Conservation (phyloP, 2,888 invertebrate genomes). For the Mylabris sibirica region DNA sequence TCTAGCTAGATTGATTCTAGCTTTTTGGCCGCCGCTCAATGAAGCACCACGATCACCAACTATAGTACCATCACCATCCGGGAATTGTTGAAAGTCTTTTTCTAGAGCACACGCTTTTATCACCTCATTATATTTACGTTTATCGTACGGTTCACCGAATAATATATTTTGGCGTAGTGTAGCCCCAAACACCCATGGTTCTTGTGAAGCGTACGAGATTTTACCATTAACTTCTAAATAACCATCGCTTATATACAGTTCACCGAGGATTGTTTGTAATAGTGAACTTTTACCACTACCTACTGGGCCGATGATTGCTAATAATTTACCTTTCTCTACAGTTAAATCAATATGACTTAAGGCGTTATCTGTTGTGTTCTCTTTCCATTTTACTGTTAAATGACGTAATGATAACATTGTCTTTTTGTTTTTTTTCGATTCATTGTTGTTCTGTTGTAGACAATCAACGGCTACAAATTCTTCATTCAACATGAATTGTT, state of each 20-base stretch:
- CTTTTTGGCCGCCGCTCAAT: slow-evolving; percentile 83
- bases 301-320: slow-evolving; percentile 67
- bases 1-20: slow-evolving; percentile 74
- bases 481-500: slow-evolving; percentile 57
- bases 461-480: slow-evolving; percentile 48
- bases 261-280: slow-evolving; percentile 75
- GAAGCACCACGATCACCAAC: slow-evolving; percentile 84
- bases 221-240: slow-evolving; percentile 69
- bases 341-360: slow-evolving; percentile 52
- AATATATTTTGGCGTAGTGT: slow-evolving; percentile 85
- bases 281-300: slow-evolving; percentile 73
- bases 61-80: slow-evolving; percentile 75
- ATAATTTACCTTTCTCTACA: slow-evolving; percentile 56
- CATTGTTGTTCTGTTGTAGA: slow-evolving; percentile 47
- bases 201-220: slow-evolving; percentile 81
- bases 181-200: slow-evolving; percentile 83
- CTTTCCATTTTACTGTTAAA: slow-evolving; percentile 57
- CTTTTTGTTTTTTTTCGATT: slow-evolving; percentile 25
- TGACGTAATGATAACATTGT: slow-evolving; percentile 46
- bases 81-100: slow-evolving; percentile 77
- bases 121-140: slow-evolving; percentile 67
- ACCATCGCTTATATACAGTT: slow-evolving; percentile 68
- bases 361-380: slow-evolving; percentile 50
- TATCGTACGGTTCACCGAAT: slow-evolving; percentile 75
- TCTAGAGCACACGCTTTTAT: slow-evolving; percentile 73